Evolutionary conservation across 2,797 vertebrate species (phyloP).

Genomic region (Tangara arthus): DNA sequence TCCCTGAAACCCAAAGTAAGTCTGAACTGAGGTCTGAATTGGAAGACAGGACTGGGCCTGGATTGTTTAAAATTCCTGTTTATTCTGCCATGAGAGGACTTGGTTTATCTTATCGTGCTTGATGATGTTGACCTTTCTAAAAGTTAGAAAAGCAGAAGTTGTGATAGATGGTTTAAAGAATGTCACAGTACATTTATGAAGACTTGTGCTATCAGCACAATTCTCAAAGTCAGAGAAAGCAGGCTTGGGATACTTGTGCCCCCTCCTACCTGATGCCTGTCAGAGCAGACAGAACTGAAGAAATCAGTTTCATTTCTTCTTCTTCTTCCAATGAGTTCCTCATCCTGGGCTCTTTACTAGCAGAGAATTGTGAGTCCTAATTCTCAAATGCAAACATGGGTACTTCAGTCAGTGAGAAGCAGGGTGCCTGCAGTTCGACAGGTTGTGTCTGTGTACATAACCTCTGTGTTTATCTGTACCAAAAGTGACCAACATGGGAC

Average conservation of each 20-base stretch:
- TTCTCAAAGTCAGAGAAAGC: neutral
- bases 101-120: neutral
- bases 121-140: neutral
- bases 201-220: neutral
- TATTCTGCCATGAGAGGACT: neutral
- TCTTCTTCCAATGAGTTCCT: neutral
- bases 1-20: neutral
- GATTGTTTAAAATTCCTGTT: neutral
- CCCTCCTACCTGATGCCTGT: neutral
- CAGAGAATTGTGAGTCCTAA: neutral
- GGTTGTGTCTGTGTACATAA: neutral
- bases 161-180: accelerated
- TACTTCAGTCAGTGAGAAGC: neutral
- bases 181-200: accelerated
- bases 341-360: neutral
- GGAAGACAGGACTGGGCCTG: neutral
- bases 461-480: neutral
- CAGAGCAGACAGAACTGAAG: neutral
- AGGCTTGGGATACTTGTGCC: neutral
- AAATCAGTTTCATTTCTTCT: neutral
- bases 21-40: neutral
- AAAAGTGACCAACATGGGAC: neutral
- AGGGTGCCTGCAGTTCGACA: neutral
- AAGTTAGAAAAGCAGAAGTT: neutral
- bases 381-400: neutral